These are phyloP conservation scores for Nematopogon swammerdamellus DNA, from an alignment of 2,888 invertebrate species.

Conservation along the genomic window DNA sequence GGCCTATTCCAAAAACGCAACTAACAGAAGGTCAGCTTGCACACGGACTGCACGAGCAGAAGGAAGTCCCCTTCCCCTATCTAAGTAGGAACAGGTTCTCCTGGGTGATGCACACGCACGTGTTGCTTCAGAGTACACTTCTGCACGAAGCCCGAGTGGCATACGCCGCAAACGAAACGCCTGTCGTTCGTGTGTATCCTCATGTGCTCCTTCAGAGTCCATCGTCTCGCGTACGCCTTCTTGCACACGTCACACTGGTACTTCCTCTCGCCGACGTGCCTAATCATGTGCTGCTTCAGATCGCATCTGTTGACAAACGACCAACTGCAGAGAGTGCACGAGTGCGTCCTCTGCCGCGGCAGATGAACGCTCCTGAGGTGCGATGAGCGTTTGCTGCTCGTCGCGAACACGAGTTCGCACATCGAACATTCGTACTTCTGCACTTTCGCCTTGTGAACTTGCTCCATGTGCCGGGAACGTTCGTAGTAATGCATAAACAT, in stretches of 20 bases:
- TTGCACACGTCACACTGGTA: constrained; percentile 22
- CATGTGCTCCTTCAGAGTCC: constrained; percentile 1
- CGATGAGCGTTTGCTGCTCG: constrained; percentile 13
- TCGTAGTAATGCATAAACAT: constrained; percentile 38
- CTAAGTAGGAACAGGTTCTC: neutral
- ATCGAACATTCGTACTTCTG: constrained; percentile 32
- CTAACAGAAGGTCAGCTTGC: too few relatives aligned
- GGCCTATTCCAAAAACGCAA: too few relatives aligned
- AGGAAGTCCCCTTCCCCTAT: too few relatives aligned
- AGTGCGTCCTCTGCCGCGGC: constrained; percentile 17
- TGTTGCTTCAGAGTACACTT: constrained; percentile 32
- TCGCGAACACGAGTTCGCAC: constrained; percentile 15
- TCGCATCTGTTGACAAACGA: constrained; percentile 22
- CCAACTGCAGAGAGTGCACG: constrained; percentile 21
- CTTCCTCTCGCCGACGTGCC: constrained; percentile 22
- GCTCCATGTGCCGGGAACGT: constrained; percentile 38
- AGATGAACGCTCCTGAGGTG: constrained; percentile 28
- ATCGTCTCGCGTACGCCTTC: constrained; percentile 11
- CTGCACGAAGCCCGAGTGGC: constrained; percentile 26
- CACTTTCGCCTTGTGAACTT: constrained; percentile 22
- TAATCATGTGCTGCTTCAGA: constrained; percentile 24
- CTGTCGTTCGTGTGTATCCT: constrained; percentile 1
- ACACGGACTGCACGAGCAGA: too few relatives aligned
- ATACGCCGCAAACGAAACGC: constrained; percentile 33
- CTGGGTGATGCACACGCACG: constrained; percentile 14